phyloP scores from a whole-genome alignment of 2,797 vertebrate genomes.

The Acanthopagrus latus region DNA sequence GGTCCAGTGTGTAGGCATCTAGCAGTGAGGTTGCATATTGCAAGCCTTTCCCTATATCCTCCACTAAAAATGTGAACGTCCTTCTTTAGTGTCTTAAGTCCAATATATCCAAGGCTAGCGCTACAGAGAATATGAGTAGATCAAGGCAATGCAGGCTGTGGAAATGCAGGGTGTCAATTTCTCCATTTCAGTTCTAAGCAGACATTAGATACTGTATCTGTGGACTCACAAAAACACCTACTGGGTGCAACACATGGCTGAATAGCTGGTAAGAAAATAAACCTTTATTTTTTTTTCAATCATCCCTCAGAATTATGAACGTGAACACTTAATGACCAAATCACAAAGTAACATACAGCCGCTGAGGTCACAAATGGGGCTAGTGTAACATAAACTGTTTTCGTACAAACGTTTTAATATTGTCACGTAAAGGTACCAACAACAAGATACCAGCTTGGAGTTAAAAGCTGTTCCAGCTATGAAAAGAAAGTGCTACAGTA shows the following conservation, averaged over 20 bases:
- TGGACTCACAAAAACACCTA: conserved; percentile 23
- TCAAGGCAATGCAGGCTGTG: background rate
- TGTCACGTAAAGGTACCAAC: conserved; percentile 3
- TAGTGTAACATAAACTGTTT: conserved; percentile 16
- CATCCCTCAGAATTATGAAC: background rate
- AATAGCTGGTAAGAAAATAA: background rate
- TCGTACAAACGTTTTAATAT: conserved; percentile 4
- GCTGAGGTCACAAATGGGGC: conserved; percentile 37
- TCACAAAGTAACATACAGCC: background rate
- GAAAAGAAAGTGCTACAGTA: background rate
- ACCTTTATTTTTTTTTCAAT: background rate
- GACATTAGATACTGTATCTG: conserved; percentile 1
- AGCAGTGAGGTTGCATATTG: too few relatives aligned
- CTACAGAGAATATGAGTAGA: background rate
- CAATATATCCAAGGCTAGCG: background rate
- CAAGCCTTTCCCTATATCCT: too few relatives aligned
- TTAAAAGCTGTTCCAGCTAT: background rate
- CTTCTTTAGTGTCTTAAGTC: too few relatives aligned
- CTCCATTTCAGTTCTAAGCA: conserved; percentile 5
- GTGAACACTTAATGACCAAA: conserved; percentile 4
- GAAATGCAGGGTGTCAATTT: conserved; percentile 10
- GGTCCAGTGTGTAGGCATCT: too few relatives aligned
- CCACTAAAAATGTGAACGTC: too few relatives aligned
- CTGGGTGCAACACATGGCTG: conserved; percentile 9
- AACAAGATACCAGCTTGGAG: background rate